A percentile compares a stretch with the other conserved stretches of the same genome.
phyloP scores from a whole-genome alignment of 1,140 invertebrate genomes.

The Polypedilum pembai region DNA sequence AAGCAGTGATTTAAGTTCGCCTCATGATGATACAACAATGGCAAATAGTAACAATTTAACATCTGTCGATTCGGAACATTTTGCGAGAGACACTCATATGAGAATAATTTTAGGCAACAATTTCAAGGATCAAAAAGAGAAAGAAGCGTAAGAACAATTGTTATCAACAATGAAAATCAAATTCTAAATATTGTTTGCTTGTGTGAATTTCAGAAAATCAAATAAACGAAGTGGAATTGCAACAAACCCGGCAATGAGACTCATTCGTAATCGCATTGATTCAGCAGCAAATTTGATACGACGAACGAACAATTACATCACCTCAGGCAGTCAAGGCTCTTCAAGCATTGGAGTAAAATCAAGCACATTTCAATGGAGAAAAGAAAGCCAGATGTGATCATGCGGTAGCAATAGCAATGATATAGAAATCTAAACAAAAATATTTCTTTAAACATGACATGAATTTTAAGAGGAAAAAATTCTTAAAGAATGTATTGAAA shows the following conservation, averaged over 20 bases:
- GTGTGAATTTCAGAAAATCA: conserved; percentile 47
- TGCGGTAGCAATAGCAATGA: not conserved
- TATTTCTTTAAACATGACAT: not conserved
- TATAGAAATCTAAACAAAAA: not conserved
- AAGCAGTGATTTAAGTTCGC: conserved; percentile 57
- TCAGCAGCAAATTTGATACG: conserved; percentile 49
- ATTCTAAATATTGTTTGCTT: not conserved
- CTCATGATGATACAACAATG: conserved; percentile 42
- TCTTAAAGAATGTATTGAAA: not conserved
- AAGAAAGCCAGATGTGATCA: conserved; percentile 56
- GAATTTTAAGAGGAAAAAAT: not conserved
- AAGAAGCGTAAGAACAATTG: conserved; percentile 35
- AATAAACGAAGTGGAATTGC: conserved; percentile 78
- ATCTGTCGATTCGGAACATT: conserved; percentile 50
- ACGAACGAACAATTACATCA: conserved; percentile 42
- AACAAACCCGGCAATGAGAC: conserved; percentile 79
- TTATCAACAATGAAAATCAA: not conserved
- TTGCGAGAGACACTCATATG: conserved; percentile 82
- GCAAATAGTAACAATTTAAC: conserved; percentile 34
- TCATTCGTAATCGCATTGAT: conserved; percentile 65
- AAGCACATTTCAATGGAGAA: conserved; percentile 64
- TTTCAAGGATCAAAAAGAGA: conserved; percentile 42
- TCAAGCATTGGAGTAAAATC: conserved; percentile 49
- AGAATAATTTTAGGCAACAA: conserved; percentile 71
- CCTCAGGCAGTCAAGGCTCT: conserved; percentile 43